Evolutionary conservation across 1,140 invertebrate species (phyloP), one percentile per base, ranked within the genome.

Genomic region (Neodiprion fabricii): DNA sequence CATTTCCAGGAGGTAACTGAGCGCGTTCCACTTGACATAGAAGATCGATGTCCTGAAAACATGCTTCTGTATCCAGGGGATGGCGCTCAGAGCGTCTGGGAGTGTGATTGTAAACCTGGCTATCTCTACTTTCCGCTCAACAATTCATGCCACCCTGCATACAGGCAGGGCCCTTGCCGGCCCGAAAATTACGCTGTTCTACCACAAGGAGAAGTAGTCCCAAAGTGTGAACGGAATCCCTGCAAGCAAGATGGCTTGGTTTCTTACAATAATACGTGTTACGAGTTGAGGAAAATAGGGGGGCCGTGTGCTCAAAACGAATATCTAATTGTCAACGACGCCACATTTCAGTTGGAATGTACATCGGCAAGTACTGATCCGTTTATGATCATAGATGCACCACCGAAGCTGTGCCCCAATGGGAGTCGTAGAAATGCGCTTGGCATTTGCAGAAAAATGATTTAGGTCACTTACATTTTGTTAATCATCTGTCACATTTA

Each of bases 91-190:
- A 89, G 89, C 67, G 89, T 91, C 77, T 92, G 91, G 91, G 89
- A 92, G 28, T 94, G 93, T 75, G 93, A 94, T 75, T 94, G 93
- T 80, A 90, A 86, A 73, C 88, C 90, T 75, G 90, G 87, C 72
- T 91, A 89, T 76, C 70, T 94, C 1, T 94, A 91, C 79, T 89
- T 93, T 78, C 91, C 92, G 12, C 78, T 83, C 17, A 89, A 88
- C 7, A 87, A 93, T 75, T 85, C 82, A 1, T 94, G 93, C 75
- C 90, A 90, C 85, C 87, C 89, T 69, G 91, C 91, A 0, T 94
- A 90, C 76, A 84, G 85, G 21, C 89, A 89, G 80, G 93, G 93
- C 0, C 93, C 93, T 0, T 94, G 93, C 79, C 67, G 80, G 7
- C 8, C 73, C 0, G 84, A 84, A 0, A 77, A 93, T 67, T 91